Evolutionary conservation across 2,888 invertebrate genomes (phyloP), one percentile per base, ranked within the genome.

Genomic region (Rhagophthalmus giganteus): DNA sequence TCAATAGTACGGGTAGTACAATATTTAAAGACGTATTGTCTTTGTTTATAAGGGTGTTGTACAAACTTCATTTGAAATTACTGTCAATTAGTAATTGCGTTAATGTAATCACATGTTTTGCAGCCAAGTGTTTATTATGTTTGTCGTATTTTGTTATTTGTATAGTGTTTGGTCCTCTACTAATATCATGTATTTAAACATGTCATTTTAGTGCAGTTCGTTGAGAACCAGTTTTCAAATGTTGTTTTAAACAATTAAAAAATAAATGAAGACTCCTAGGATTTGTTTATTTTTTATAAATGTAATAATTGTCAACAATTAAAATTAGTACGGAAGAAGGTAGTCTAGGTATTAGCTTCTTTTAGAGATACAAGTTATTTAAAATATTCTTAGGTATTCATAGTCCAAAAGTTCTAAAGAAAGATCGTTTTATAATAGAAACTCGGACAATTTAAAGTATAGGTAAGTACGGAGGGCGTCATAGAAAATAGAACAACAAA

Each of bases 231-330:
- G 57, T 65, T 65, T 66, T 60, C 60, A 66, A 65, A 63, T 63
- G 65, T 67, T 67, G 65, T 66, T 67, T 66, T 66, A 62, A 64
- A 66, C 62, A 65, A 63, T 63, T 64, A 61, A 62, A 62, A 55
- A 67, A 65, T 60, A 63, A 66, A 63, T 63, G 60, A 65, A 64
- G 60, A 66, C 64, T 66, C 64, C 63, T 66, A 62, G 44, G 42
- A 39, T 39, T 32, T 32, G 12, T 25, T 34, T 39, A 24, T 33
- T 26, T 31, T 48, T 38, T 34, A n/a, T n/a, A 15, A 15, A 8
- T 13, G 16, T 33, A 4, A 27, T 9, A 9, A 5, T 10, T n/a
- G 10, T 4, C 27, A 4, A 2, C 27, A 27, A n/a, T 4, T 27
- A n/a, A n/a, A n/a, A n/a, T n/a, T n/a, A n/a, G n/a, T n/a, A n/a